Conservation (phyloP, 2,113 vertebrate genomes). For the Sinocyclocheilus anshuiensis region DNA sequence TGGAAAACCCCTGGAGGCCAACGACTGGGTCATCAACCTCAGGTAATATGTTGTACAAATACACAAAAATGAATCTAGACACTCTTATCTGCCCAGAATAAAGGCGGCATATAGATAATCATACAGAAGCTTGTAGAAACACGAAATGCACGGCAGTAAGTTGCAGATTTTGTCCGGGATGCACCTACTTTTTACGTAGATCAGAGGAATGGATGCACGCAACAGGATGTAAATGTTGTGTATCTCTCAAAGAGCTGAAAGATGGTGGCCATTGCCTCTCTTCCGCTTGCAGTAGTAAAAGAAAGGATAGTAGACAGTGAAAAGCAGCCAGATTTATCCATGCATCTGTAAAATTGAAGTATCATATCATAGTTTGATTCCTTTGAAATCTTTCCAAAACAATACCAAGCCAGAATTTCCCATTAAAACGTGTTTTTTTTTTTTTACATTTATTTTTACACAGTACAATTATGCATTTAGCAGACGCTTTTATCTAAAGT, state of each 20-base stretch:
- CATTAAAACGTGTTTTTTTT: background rate
- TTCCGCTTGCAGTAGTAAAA: background rate
- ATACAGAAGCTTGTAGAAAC: background rate
- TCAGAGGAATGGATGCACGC: background rate
- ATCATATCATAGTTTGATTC: background rate
- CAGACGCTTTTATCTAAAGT: too few relatives aligned
- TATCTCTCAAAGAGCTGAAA: constrained; percentile 10
- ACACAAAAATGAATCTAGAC: background rate
- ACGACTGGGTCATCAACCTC: constrained; percentile 19
- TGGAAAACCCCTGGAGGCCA: constrained; percentile 49
- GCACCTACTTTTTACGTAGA: background rate
- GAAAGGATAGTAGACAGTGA: background rate
- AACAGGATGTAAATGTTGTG: constrained; percentile 34
- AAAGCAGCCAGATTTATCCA: background rate
- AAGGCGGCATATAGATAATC: background rate
- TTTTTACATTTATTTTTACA: background rate
- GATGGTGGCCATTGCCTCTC: background rate
- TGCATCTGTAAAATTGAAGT: background rate
- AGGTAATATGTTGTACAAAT: constrained; percentile 29
- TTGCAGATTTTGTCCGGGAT: background rate
- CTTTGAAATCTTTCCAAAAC: background rate
- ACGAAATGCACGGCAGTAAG: background rate
- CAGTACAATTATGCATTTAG: background rate
- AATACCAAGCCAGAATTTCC: background rate
- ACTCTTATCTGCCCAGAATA: background rate